A percentile compares a stretch with the other conserved stretches of the same genome.
These are phyloP conservation scores for Scaptomyza polygonia DNA, from an alignment of 2,888 invertebrate genomes.

Conservation along the genomic window DNA sequence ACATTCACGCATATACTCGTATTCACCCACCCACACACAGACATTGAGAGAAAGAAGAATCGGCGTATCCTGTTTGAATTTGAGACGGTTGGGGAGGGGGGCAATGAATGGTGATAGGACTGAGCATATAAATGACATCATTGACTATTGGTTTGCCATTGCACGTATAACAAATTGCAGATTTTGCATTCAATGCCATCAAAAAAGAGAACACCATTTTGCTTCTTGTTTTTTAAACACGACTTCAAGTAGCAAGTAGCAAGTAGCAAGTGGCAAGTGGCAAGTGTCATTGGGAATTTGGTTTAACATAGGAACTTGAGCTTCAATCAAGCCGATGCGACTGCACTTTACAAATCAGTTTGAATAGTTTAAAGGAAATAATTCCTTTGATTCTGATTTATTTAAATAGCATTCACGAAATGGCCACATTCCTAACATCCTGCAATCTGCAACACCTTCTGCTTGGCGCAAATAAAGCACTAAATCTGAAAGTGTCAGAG, in stretches of 20 bases:
- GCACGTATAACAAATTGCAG: conserved; percentile 67
- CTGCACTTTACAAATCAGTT: neutral
- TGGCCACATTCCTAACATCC: neutral
- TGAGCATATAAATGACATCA: conserved; percentile 60
- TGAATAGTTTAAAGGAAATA: neutral
- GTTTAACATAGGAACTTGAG: neutral
- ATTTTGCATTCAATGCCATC: conserved; percentile 58
- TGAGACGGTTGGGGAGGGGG: neutral
- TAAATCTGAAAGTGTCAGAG: conserved; percentile 70
- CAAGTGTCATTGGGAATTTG: neutral
- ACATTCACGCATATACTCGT: neutral
- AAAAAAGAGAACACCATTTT: neutral
- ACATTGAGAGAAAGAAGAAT: conserved; percentile 10
- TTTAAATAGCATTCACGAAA: conserved; percentile 5
- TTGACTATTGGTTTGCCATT: conserved; percentile 62
- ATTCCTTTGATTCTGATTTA: neutral
- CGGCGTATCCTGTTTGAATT: conserved; percentile 1
- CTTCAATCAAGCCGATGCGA: neutral
- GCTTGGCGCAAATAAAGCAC: conserved; percentile 62
- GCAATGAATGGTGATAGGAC: conserved; percentile 3
- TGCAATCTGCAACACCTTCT: neutral
- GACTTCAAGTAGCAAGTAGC: neutral
- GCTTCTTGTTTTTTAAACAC: no score
- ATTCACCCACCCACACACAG: neutral
- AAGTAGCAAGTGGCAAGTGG: neutral